Percentiles rank a stretch among this genome's conserved stretches.
Conservation (phyloP, 2,113 vertebrate genomes). For the Lycocorax pyrrhopterus region DNA sequence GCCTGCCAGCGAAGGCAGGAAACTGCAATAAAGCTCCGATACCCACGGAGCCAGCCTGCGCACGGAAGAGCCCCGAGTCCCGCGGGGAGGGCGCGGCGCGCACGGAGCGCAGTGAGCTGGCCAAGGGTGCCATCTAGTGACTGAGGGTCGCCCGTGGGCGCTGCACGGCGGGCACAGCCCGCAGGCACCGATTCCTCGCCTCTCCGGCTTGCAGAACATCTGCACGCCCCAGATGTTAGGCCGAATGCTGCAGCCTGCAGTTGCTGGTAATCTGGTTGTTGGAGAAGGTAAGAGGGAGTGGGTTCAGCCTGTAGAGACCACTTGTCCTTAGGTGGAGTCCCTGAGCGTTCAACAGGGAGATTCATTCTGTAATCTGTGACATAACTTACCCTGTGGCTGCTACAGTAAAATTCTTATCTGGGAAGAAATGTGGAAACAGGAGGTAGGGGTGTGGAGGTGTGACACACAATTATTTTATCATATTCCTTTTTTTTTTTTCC, state of each 20-base stretch:
- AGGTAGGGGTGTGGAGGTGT: rapidly evolving
- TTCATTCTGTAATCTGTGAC: rapidly evolving
- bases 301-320: not conserved
- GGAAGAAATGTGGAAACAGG: not conserved
- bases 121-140: slow-evolving; percentile 63
- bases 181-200: rapidly evolving
- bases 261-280: rapidly evolving
- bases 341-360: not conserved
- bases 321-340: not conserved
- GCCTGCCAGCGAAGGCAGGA: not conserved
- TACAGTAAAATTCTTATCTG: not conserved
- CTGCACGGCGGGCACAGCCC: rapidly evolving
- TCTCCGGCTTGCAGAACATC: too few species aligned
- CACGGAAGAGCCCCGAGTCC: rapidly evolving
- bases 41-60: rapidly evolving
- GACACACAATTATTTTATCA: not conserved
- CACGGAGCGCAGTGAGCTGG: not conserved
- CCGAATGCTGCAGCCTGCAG: rapidly evolving
- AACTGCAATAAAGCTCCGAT: rapidly evolving
- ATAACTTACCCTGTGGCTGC: too few species aligned
- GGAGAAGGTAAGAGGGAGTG: not conserved
- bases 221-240: rapidly evolving
- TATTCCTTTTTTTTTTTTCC: not conserved
- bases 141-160: not conserved
- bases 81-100: not conserved